Conservation (phyloP, 2,797 vertebrate genomes). For the Molossus alvarezi region DNA sequence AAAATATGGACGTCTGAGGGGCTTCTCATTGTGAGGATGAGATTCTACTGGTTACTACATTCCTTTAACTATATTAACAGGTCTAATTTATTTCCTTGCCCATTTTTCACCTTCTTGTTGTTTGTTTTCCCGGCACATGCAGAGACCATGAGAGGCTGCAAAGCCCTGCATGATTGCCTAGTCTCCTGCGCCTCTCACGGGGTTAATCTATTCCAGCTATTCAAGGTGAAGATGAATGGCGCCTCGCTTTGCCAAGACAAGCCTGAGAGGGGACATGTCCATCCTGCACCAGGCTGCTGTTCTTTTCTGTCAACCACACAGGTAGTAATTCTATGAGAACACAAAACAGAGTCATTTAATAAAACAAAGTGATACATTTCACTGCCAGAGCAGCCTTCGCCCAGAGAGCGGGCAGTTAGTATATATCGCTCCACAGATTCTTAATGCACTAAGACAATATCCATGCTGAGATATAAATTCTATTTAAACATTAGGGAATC, state of each 20-base stretch:
- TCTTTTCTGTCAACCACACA: constrained; percentile 76
- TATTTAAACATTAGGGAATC: background rate
- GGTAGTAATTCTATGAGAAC: constrained; percentile 76
- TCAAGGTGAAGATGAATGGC: constrained; percentile 83
- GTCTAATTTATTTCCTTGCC: constrained; percentile 39
- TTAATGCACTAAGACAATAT: background rate
- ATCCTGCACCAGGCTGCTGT: constrained; percentile 39
- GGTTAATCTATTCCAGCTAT: constrained; percentile 82
- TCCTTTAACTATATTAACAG: constrained; percentile 31
- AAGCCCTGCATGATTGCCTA: constrained; percentile 54
- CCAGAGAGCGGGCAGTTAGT: background rate
- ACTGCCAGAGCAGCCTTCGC: background rate
- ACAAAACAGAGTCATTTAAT: constrained; percentile 69
- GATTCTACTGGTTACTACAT: background rate
- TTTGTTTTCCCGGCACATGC: background rate
- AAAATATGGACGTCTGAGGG: background rate
- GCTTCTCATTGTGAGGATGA: background rate
- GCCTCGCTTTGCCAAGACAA: constrained; percentile 74
- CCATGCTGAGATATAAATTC: background rate
- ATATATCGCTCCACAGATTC: background rate
- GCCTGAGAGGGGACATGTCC: constrained; percentile 66
- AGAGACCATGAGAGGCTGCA: constrained; percentile 54
- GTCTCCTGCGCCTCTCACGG: constrained; percentile 58
- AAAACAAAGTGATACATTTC: constrained; percentile 57
- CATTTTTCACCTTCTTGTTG: background rate